Conservation (phyloP, 2,888 invertebrate genomes). For the Aphrophora alni region DNA sequence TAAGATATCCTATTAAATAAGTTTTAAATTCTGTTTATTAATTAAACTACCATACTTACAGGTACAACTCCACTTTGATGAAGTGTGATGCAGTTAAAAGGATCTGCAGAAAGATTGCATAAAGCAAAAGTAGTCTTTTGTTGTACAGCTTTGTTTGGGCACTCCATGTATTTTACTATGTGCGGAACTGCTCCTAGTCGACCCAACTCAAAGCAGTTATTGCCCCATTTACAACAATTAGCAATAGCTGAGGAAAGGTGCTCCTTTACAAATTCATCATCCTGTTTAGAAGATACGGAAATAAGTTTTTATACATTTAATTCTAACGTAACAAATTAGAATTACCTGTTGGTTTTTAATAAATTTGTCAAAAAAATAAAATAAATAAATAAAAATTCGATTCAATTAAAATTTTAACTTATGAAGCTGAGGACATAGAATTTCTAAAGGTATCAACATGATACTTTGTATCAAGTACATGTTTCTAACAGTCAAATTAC, state of each 20-base stretch:
- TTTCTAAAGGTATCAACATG: too few species aligned
- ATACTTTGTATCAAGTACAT: too few species aligned
- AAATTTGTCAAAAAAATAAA: too few species aligned
- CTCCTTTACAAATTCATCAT: constrained; percentile 66
- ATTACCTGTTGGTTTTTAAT: too few species aligned
- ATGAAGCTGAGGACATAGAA: too few species aligned
- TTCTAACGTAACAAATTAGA: too few species aligned
- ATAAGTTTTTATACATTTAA: too few species aligned
- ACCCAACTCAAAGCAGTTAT: constrained; percentile 89
- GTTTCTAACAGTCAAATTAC: too few species aligned
- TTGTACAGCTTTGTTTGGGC: constrained; percentile 79
- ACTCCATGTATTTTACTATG: constrained; percentile 84
- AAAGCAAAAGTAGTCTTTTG: constrained; percentile 89
- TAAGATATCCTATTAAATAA: too few species aligned
- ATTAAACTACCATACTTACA: constrained; percentile 55
- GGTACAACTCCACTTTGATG: constrained; percentile 74
- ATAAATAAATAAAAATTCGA: too few species aligned
- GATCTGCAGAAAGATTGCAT: constrained; percentile 87
- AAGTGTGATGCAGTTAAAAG: constrained; percentile 94
- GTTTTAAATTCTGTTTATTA: too few species aligned
- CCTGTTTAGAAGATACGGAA: constrained; percentile 50
- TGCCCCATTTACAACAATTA: constrained; percentile 88
- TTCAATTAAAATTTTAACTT: too few species aligned
- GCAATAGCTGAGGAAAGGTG: constrained; percentile 91
- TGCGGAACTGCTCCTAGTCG: constrained; percentile 82